These are phyloP conservation scores for Bombus huntii DNA, from an alignment of 1,140 invertebrate species.

Conservation along the genomic window DNA sequence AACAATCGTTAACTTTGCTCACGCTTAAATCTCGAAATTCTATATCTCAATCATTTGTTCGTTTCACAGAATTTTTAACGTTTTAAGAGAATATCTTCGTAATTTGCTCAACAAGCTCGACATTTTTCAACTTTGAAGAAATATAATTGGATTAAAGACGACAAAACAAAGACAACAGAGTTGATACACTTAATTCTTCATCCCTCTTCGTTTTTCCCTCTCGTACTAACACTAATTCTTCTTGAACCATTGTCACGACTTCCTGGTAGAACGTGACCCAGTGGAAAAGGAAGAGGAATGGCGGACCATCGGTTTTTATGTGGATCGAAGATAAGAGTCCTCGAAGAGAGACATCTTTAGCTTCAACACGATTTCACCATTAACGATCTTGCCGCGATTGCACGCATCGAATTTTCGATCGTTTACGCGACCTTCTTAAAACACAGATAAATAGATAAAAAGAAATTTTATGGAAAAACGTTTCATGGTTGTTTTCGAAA, in stretches of 20 bases:
- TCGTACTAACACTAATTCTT: background rate
- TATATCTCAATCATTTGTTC: too few relatives aligned
- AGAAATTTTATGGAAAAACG: background rate
- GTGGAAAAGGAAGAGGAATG: background rate
- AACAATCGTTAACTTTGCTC: too few relatives aligned
- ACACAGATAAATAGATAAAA: too few relatives aligned
- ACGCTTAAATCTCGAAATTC: too few relatives aligned
- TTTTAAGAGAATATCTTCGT: too few relatives aligned
- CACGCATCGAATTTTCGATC: background rate
- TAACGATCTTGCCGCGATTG: constrained; percentile 31
- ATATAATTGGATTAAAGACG: too few relatives aligned
- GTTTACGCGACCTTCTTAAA: background rate
- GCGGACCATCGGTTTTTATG: background rate
- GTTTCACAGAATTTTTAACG: too few relatives aligned
- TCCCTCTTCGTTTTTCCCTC: background rate
- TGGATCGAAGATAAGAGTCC: background rate
- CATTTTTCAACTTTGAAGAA: too few relatives aligned
- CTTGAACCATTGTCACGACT: background rate
- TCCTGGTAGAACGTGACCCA: background rate
- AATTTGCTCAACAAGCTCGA: too few relatives aligned
- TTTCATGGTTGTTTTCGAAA: background rate
- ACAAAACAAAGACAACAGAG: too few relatives aligned
- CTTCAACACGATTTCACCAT: constrained; percentile 41
- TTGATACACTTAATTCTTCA: background rate
- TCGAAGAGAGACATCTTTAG: constrained; percentile 27